Percentiles rank a stretch among this genome's conserved stretches.
phyloP scores from a whole-genome alignment of 1,140 invertebrate genomes.

The Pogonomyrmex californicus region DNA sequence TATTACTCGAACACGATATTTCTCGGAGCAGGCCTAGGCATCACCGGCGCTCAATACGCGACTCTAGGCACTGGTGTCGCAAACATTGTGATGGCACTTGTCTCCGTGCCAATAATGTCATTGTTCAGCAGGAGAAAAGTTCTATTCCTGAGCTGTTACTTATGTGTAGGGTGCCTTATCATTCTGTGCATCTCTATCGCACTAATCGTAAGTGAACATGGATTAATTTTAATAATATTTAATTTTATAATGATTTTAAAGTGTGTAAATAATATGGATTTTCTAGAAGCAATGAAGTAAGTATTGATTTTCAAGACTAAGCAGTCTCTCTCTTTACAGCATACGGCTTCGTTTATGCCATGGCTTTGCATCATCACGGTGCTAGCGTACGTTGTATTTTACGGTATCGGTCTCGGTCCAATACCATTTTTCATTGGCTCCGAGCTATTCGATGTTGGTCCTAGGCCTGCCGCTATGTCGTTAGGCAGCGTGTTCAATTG shows the following conservation, averaged over 20 bases:
- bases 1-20: slow-evolving; percentile 94
- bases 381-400: slow-evolving; percentile 93
- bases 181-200: slow-evolving; percentile 88
- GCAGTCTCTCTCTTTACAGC: slow-evolving; percentile 85
- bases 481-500: slow-evolving; percentile 96
- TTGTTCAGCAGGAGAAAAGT: slow-evolving; percentile 87
- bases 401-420: slow-evolving; percentile 94
- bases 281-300: no score
- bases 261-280: not conserved
- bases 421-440: slow-evolving; percentile 96
- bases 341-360: slow-evolving; percentile 90
- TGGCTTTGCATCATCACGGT: slow-evolving; percentile 91
- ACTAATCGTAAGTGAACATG: slow-evolving; percentile 88
- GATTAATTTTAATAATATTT: slow-evolving; percentile 22
- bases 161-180: slow-evolving; percentile 87
- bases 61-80: slow-evolving; percentile 91
- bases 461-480: slow-evolving; percentile 94
- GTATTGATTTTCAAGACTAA: not conserved
- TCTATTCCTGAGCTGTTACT: slow-evolving; percentile 88
- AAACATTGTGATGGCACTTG: slow-evolving; percentile 90
- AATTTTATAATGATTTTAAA: slow-evolving; percentile 20
- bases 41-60: slow-evolving; percentile 88
- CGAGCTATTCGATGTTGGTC: slow-evolving; percentile 95
- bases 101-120: slow-evolving; percentile 89
- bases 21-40: slow-evolving; percentile 88